phyloP scores from a whole-genome alignment of 2,113 vertebrate genomes.

The Proterorhinus semilunaris region DNA sequence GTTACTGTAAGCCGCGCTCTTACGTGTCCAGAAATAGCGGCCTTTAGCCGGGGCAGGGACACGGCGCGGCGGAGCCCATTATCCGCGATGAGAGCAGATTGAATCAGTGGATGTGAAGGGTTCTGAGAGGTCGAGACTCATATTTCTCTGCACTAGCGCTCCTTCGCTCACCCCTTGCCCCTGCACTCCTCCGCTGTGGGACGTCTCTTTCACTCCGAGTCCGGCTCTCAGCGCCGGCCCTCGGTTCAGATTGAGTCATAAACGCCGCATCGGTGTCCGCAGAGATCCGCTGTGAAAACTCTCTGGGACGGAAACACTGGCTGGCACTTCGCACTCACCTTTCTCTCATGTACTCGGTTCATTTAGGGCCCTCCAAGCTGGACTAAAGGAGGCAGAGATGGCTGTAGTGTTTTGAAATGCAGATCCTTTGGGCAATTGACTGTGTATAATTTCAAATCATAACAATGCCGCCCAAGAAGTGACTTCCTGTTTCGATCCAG shows the following conservation, averaged over 20 bases:
- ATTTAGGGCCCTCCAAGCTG: no score
- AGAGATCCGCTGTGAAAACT: slow-evolving; percentile 17
- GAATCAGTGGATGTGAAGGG: slow-evolving; percentile 61
- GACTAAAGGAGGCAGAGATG: no score
- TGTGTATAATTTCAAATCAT: no score
- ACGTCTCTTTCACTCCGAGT: slow-evolving; percentile 41
- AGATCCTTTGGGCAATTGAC: no score
- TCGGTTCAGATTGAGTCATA: slow-evolving; percentile 54
- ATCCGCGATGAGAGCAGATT: slow-evolving; percentile 66
- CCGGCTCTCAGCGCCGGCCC: slow-evolving; percentile 30
- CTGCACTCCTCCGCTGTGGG: not conserved
- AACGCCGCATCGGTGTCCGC: slow-evolving; percentile 35
- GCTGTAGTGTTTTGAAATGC: no score
- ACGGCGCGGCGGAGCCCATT: slow-evolving; percentile 60
- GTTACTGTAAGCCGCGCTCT: slow-evolving; percentile 60
- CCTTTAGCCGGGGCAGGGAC: slow-evolving; percentile 53
- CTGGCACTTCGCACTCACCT: no score
- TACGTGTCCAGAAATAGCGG: slow-evolving; percentile 62
- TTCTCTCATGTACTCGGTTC: no score
- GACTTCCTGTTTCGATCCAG: no score
- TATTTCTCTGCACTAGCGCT: slow-evolving; percentile 57
- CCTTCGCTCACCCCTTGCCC: slow-evolving; percentile 10
- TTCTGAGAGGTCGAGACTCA: slow-evolving; percentile 54
- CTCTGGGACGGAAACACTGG: no score
- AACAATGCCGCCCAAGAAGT: no score